Percentiles rank a stretch among this genome's conserved stretches.
These are phyloP conservation scores for Ctenicera cuprea DNA, from an alignment of 2,888 invertebrate species.

Conservation along the genomic window DNA sequence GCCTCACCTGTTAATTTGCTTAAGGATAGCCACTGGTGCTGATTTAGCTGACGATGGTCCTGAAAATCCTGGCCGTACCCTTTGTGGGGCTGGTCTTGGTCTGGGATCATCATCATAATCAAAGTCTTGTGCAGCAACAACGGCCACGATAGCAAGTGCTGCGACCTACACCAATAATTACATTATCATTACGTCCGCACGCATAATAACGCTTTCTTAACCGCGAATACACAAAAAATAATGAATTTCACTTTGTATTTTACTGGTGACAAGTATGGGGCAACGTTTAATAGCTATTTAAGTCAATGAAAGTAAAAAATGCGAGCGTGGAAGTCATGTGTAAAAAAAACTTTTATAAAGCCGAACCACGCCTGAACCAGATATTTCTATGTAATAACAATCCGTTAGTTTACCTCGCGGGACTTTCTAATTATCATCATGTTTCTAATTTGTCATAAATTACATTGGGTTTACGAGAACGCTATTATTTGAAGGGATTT, in stretches of 20 bases:
- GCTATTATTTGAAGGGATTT: not conserved
- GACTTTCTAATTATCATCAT: constrained; percentile 46
- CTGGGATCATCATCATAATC: constrained; percentile 71
- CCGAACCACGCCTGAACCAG: constrained; percentile 49
- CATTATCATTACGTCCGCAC: not conserved
- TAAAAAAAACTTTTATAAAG: constrained; percentile 37
- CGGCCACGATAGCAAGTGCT: constrained; percentile 66
- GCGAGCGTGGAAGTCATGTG: constrained; percentile 42
- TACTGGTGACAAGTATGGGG: constrained; percentile 36
- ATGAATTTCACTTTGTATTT: constrained; percentile 21
- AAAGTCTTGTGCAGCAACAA: constrained; percentile 74
- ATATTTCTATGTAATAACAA: constrained; percentile 44
- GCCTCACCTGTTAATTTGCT: constrained; percentile 87
- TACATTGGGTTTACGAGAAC: not conserved
- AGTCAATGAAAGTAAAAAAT: constrained; percentile 57
- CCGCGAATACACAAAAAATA: not conserved
- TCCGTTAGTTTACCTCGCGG: constrained; percentile 30
- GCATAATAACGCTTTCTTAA: not conserved
- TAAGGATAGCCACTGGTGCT: constrained; percentile 86
- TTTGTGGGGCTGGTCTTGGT: constrained; percentile 72
- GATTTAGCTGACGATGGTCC: constrained; percentile 72
- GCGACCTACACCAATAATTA: constrained; percentile 40
- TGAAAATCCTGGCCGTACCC: constrained; percentile 70
- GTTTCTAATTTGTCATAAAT: constrained; percentile 1
- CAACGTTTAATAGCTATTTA: constrained; percentile 54